A percentile compares a stretch with the other conserved stretches of the same genome.
Evolutionary conservation across 2,888 invertebrate genomes (phyloP).

Genomic region (Seira ritae): DNA sequence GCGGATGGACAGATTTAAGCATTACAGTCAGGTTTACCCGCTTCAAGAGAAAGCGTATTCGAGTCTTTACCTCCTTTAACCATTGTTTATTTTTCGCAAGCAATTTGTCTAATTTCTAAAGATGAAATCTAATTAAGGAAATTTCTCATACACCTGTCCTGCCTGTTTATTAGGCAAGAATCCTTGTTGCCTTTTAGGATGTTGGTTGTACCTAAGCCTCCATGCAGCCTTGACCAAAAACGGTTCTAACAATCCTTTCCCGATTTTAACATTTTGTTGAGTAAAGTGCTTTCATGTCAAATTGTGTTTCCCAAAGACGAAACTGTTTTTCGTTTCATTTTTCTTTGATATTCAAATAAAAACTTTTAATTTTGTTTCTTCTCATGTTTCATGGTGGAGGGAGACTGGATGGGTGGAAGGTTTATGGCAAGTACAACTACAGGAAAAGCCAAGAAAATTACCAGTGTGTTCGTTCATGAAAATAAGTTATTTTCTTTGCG

Average conservation of each 20-base stretch:
- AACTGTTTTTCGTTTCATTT: background rate
- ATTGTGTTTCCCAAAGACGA: background rate
- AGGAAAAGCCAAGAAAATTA: background rate
- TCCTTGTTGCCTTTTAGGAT: too few relatives aligned
- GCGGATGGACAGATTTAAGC: background rate
- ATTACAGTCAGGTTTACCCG: background rate
- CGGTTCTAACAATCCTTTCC: background rate
- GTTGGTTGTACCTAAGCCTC: too few relatives aligned
- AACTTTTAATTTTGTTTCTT: background rate
- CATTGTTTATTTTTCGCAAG: background rate
- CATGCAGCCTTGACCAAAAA: background rate
- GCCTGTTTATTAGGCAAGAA: background rate
- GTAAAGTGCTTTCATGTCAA: too few relatives aligned
- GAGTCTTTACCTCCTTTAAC: background rate
- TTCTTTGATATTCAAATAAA: constrained; percentile 8
- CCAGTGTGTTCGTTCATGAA: background rate
- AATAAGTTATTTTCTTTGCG: background rate
- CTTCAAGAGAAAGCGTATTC: background rate
- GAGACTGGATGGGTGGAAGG: background rate
- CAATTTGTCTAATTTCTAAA: constrained; percentile 24
- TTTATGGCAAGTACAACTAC: background rate
- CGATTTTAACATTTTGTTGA: background rate
- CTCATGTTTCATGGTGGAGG: too few relatives aligned
- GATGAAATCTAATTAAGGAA: constrained; percentile 35
- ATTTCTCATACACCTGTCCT: constrained; percentile 31